Evolutionary conservation across 2,797 vertebrate species (phyloP), one percentile per base, ranked within the genome.

Genomic region (Sebastiscus albofasciatus): DNA sequence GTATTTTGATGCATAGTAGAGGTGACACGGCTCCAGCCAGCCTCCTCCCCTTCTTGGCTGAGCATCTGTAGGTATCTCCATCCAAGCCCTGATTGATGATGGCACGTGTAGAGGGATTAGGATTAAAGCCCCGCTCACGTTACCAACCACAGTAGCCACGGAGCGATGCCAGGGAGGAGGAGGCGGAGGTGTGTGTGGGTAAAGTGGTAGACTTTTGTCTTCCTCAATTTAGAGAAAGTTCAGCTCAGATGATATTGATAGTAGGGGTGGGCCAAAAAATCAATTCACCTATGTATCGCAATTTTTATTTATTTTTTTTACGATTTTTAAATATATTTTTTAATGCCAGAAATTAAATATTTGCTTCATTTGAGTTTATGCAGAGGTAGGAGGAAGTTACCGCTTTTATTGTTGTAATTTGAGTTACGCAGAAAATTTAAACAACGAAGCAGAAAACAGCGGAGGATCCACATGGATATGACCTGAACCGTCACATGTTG

Each of bases 61-160:
- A 31, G 49, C 46, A 65, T 87, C 82, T 79, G n/a, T 83, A 46
- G 22, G 52, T 62, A 33, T 83, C 77, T 64, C 36, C 67, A 24
- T 71, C 87, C 77, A 72, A 88, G 84, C 64, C n/a, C 82, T 77
- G 80, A 87, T 22, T 83, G 75, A 67, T 73, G 83, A 75, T 81
- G 77, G 82, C 91, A 91, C 82, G 75, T 91, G 90, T 76, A 66
- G 79, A 79, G 61, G 88, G 93, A 92, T 95, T 94, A 95, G 89
- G 90, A 92, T 90, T 93, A 91, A 87, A 85, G 75, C 83, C 62
- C 76, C 1, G 22, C 81, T 92, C 87, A 92, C 64, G 55, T 93
- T 92, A 90, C 82, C 59, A 14, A 81, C 61, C 46, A 76, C 86
- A 75, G 70, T 24, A 80, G 74, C 76, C 79, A 87, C 83, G 67